Evolutionary conservation across 2,113 vertebrate genomes (phyloP), one percentile per base, ranked within the genome.

Genomic region (Stigmatopora nigra): DNA sequence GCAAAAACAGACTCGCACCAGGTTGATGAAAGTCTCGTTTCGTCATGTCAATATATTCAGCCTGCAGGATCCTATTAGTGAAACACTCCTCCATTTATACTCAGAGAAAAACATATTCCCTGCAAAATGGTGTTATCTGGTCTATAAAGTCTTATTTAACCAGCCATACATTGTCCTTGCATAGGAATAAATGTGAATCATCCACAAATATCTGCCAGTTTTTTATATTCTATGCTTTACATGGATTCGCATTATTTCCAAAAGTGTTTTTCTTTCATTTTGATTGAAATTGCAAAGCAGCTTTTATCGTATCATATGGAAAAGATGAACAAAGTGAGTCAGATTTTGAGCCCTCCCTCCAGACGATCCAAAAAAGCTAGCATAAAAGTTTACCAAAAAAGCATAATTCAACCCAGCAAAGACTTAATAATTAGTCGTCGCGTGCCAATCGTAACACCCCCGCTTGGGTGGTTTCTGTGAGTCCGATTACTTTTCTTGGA

Each of bases 11-110:
- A 55, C 56, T 70, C 70, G 2, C 66, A 19, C 49, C 49, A 58
- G 70, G 68, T 69, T 38, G 11, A 75, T 46, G 65, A 76, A 72
- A 75, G 76, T 82, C 82, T 48, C 7, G 41, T 78, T 47, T 31
- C 68, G 81, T 81, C 69, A 74, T 16, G 36, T 81, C 77, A 79
- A 66, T 69, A 62, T 57, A 55, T 15, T 70, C 69, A 75, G 62
- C 68, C 56, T 74, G 69, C 73, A 75, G 66, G 57, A 65, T 69
- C 58, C 17, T 56, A 78, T 80, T 71, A 78, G 65, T 5, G 22
- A 14, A 66, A 45, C 46, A 61, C 31, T 17, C 41, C 65, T 52
- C 64, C 67, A 73, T 15, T 49, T 66, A 64, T 38, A 45, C 67
- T 68, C 66, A 45, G 22, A 58, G 22, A 41, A 61, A 51, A 64